These are phyloP conservation scores for Drosophila prosaltans DNA, from an alignment of 1,140 invertebrate genomes.

Conservation along the genomic window DNA sequence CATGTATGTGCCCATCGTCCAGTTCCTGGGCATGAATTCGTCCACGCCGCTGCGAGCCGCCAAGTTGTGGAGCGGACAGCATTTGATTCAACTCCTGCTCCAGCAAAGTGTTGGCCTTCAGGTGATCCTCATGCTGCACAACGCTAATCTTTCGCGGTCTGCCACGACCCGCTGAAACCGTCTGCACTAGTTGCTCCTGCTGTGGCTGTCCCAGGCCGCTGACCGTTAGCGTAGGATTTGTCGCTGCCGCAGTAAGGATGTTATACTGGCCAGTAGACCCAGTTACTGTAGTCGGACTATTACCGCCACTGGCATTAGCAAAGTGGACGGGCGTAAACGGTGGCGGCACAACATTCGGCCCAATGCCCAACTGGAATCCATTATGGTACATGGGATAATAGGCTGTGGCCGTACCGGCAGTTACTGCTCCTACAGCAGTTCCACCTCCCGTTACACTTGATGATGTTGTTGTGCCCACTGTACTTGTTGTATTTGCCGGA, in stretches of 20 bases:
- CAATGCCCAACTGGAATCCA: constrained; percentile 79
- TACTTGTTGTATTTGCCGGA: constrained; percentile 50
- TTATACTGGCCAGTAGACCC: constrained; percentile 60
- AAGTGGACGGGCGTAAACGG: constrained; percentile 81
- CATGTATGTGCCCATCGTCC: constrained; percentile 57
- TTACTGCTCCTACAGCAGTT: constrained; percentile 3
- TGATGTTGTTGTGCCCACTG: constrained; percentile 41
- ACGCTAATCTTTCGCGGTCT: constrained; percentile 68
- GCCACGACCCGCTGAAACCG: constrained; percentile 69
- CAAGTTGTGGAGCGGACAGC: constrained; percentile 63
- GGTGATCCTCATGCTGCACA: constrained; percentile 53
- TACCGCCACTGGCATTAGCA: constrained; percentile 60
- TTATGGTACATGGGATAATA: constrained; percentile 83
- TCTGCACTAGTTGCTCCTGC: constrained; percentile 50
- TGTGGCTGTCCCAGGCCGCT: constrained; percentile 41
- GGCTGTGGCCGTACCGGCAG: constrained; percentile 50
- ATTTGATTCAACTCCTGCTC: constrained; percentile 81
- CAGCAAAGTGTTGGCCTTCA: constrained; percentile 71
- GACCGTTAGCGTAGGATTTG: constrained; percentile 58
- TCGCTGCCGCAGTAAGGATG: constrained; percentile 48
- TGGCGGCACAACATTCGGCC: constrained; percentile 76
- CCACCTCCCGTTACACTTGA: constrained; percentile 40
- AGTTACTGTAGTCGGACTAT: constrained; percentile 45
- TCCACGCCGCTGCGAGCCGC: constrained; percentile 44
- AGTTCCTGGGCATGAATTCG: constrained; percentile 44